A percentile compares a stretch with the other conserved stretches of the same genome.
Conservation (phyloP, 2,888 invertebrate species). For the Nephrotoma appendiculata region DNA sequence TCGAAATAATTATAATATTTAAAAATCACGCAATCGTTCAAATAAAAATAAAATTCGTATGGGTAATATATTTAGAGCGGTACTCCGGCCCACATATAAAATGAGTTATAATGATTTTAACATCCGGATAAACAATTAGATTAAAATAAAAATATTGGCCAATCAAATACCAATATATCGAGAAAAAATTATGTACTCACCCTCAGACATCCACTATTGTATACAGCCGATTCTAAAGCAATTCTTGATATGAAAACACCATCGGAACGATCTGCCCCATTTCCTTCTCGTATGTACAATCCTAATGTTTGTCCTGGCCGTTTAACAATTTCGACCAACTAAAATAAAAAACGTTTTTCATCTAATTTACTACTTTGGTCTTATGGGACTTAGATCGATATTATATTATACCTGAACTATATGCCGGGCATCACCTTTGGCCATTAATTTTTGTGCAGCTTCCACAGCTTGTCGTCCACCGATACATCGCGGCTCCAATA, state of each 20-base stretch:
- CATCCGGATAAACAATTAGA: not conserved
- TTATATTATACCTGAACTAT: conserved; percentile 38
- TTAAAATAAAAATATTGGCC: not conserved
- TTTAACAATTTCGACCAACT: conserved; percentile 96
- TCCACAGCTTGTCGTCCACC: conserved; percentile 78
- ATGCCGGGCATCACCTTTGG: conserved; percentile 44
- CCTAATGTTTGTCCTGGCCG: conserved; percentile 97
- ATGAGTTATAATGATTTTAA: not conserved
- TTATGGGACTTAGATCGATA: not conserved
- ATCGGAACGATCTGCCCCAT: conserved; percentile 86
- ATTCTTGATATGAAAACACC: conserved; percentile 96
- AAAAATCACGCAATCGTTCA: not conserved
- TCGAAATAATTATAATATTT: not conserved
- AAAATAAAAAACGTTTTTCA: conserved; percentile 18
- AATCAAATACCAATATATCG: too few species aligned
- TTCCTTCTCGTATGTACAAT: conserved; percentile 96
- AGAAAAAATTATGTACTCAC: conserved; percentile 25
- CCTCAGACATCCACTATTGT: conserved; percentile 92
- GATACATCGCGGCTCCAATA: conserved; percentile 76
- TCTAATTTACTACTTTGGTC: not conserved
- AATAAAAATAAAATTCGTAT: not conserved
- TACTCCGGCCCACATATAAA: not conserved
- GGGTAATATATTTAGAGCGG: not conserved
- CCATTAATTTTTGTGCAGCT: conserved; percentile 72
- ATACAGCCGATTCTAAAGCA: conserved; percentile 91